A percentile compares a stretch with the other conserved stretches of the same genome.
Conservation (phyloP, 2,888 invertebrate species). For the Drosophila nr. fundita region DNA sequence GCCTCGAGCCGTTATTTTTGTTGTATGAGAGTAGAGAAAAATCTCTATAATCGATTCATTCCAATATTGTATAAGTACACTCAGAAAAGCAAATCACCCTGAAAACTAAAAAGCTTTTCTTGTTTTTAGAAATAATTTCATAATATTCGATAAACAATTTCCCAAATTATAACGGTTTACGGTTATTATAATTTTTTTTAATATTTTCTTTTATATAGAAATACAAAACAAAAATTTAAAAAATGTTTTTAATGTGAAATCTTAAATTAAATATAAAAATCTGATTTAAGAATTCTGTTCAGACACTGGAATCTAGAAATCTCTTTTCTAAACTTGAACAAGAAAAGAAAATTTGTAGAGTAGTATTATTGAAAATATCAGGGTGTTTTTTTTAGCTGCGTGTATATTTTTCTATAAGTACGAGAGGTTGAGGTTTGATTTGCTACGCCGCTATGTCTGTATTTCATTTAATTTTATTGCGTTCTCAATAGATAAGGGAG, state of each 20-base stretch:
- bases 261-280: neutral
- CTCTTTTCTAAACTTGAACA: neutral
- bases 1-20: constrained; percentile 4
- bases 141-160: neutral
- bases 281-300: neutral
- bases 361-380: neutral
- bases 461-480: constrained; percentile 38
- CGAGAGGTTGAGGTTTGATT: constrained; percentile 27
- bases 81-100: neutral
- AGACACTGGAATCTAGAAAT: neutral
- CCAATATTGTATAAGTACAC: constrained; percentile 6
- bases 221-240: neutral
- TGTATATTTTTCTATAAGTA: neutral
- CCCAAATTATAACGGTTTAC: neutral
- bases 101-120: neutral
- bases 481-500: constrained; percentile 50
- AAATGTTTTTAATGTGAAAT: neutral
- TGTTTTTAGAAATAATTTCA: neutral
- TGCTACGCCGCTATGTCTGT: constrained; percentile 32
- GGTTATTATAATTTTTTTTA: neutral
- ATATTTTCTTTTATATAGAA: neutral
- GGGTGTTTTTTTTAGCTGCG: neutral
- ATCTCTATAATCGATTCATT: constrained; percentile 30
- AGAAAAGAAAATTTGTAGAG: neutral
- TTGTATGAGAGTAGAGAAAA: constrained; percentile 32